Percentiles rank a stretch among this genome's conserved stretches.
These are phyloP conservation scores for Pogonophryne albipinna DNA, from an alignment of 2,797 vertebrate genomes.

Conservation along the genomic window DNA sequence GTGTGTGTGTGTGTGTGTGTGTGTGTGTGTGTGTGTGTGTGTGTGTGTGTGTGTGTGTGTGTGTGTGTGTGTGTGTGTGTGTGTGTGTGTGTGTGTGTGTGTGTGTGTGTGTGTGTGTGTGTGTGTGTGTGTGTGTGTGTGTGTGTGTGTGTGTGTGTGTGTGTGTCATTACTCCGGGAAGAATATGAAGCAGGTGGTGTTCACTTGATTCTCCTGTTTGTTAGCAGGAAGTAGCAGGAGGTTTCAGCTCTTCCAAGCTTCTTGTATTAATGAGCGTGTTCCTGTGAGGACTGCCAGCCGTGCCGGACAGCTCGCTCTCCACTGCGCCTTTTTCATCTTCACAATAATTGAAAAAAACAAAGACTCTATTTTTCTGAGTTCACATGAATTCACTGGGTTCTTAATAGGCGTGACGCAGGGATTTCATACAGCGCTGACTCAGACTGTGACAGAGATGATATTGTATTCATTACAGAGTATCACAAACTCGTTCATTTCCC, in stretches of 20 bases:
- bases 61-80: constrained; percentile 15
- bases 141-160: constrained; percentile 6
- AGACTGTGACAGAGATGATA: constrained; percentile 62
- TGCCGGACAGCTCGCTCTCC: constrained; percentile 45
- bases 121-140: constrained; percentile 19
- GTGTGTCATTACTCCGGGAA: constrained; percentile 36
- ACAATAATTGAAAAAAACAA: constrained; percentile 64
- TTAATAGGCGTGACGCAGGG: constrained; percentile 41
- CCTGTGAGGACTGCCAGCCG: constrained; percentile 43
- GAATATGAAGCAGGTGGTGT: constrained; percentile 68
- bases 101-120: constrained; percentile 11
- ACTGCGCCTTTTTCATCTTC: constrained; percentile 61
- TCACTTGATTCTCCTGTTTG: constrained; percentile 49
- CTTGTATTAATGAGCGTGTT: constrained; percentile 64
- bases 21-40: constrained; percentile 11
- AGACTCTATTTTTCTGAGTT: constrained; percentile 40
- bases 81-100: constrained; percentile 11
- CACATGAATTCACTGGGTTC: constrained; percentile 49
- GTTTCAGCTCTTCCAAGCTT: constrained; percentile 50
- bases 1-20: constrained; percentile 11
- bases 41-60: constrained; percentile 19
- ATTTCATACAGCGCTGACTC: constrained; percentile 48
- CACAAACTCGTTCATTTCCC: constrained; percentile 34
- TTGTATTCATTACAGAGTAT: constrained; percentile 62
- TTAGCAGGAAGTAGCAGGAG: constrained; percentile 60